Evolutionary conservation across 2,888 invertebrate genomes (phyloP).

Genomic region (Macrostomum cliftonense): DNA sequence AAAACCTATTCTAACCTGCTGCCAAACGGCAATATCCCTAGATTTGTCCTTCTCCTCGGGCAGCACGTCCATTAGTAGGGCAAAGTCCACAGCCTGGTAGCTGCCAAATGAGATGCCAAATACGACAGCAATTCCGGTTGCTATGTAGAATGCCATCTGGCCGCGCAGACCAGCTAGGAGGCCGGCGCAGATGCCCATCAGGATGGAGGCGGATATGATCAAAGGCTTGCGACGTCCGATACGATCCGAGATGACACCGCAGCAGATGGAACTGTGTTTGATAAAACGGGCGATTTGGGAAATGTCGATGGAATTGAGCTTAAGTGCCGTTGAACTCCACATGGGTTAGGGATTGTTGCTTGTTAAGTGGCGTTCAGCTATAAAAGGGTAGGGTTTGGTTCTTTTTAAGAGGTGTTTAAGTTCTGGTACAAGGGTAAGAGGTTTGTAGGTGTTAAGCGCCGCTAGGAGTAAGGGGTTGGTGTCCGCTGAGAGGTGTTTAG

Average conservation of each 20-base stretch:
- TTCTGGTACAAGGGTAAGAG: no score
- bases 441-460: no score
- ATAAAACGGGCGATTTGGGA: no score
- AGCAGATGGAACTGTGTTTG: slow-evolving; percentile 22
- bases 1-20: no score
- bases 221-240: slow-evolving; percentile 23
- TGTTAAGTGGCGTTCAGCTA: no score
- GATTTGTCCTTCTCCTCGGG: slow-evolving; percentile 28
- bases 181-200: slow-evolving; percentile 22
- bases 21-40: slow-evolving; percentile 34
- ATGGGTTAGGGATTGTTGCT: no score
- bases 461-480: no score
- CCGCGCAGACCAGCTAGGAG: slow-evolving; percentile 21
- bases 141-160: slow-evolving; percentile 23
- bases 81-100: slow-evolving; percentile 32
- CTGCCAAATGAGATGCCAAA: slow-evolving; percentile 31
- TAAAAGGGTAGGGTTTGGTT: no score
- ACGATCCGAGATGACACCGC: slow-evolving; percentile 28
- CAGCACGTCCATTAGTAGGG: slow-evolving; percentile 33
- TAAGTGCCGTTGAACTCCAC: no score
- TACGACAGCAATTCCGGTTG: slow-evolving; percentile 20
- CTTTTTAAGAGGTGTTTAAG: no score
- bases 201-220: slow-evolving; percentile 23
- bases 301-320: no score
- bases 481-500: no score